Evolutionary conservation across 2,797 vertebrate genomes (phyloP).

Genomic region (Cottoperca gobio): DNA sequence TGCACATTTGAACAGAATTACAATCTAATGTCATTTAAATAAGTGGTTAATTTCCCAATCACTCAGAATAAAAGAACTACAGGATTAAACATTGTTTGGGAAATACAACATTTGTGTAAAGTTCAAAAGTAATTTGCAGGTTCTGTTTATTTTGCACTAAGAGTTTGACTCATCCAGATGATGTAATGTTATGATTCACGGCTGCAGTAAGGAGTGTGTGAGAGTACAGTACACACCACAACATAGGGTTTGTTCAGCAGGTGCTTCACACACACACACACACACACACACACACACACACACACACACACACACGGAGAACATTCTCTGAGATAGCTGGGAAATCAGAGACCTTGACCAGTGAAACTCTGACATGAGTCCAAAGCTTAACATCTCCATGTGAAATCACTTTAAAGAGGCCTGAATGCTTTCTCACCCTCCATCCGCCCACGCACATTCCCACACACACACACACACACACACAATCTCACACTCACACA

Average conservation of each 20-base stretch:
- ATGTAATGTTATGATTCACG: slow-evolving; percentile 22
- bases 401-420: slow-evolving; percentile 29
- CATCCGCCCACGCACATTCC: background rate
- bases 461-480: background rate
- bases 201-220: too few relatives aligned
- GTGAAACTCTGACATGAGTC: slow-evolving; percentile 11
- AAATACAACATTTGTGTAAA: background rate
- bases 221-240: too few relatives aligned
- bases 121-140: slow-evolving; percentile 3
- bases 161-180: slow-evolving; percentile 5
- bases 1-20: background rate
- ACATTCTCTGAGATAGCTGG: too few relatives aligned
- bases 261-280: too few relatives aligned
- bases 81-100: background rate
- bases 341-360: slow-evolving; percentile 2
- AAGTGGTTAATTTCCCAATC: background rate
- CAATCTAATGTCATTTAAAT: background rate
- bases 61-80: background rate
- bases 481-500: background rate
- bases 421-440: slow-evolving; percentile 12
- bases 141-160: slow-evolving; percentile 15
- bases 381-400: slow-evolving; percentile 29
- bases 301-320: too few relatives aligned
- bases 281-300: too few relatives aligned
- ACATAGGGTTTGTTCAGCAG: too few relatives aligned